Evolutionary conservation across 1,140 invertebrate species (phyloP).

Genomic region (Pseudobourletiella spinata): DNA sequence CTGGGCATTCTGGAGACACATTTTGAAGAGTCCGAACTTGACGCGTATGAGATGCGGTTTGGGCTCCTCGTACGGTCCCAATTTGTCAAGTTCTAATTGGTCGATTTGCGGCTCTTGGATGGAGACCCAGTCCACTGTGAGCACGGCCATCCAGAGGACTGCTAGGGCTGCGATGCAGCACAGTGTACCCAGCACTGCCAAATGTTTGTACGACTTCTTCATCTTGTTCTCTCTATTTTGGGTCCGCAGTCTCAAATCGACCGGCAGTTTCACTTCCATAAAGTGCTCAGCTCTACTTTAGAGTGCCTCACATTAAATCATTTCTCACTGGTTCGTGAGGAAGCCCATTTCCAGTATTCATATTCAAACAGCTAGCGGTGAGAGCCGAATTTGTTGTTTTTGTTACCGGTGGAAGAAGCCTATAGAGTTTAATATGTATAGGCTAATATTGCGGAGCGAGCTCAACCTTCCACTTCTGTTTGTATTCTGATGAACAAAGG

Average conservation of each 20-base stretch:
- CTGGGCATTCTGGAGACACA: slow-evolving; percentile 31
- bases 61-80: slow-evolving; percentile 34
- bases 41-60: slow-evolving; percentile 33
- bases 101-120: slow-evolving; percentile 33
- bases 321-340: too few species aligned
- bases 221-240: slow-evolving; percentile 13
- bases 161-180: slow-evolving; percentile 27
- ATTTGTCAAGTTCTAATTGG: slow-evolving; percentile 33
- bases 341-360: too few species aligned
- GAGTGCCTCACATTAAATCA: too few species aligned
- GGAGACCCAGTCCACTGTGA: slow-evolving; percentile 32
- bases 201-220: slow-evolving; percentile 35
- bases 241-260: background rate
- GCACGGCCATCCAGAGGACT: slow-evolving; percentile 26
- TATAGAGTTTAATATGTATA: too few species aligned
- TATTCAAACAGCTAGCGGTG: too few species aligned
- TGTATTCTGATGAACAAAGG: too few species aligned
- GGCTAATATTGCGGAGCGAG: too few species aligned
- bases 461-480: too few species aligned
- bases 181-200: slow-evolving; percentile 33
- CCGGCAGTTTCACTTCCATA: slow-evolving; percentile 12
- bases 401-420: too few species aligned
- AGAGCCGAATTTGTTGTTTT: too few species aligned
- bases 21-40: slow-evolving; percentile 34
- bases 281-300: too few species aligned